phyloP scores from a whole-genome alignment of 2,888 invertebrate species.

The Agrotis ipsilon region DNA sequence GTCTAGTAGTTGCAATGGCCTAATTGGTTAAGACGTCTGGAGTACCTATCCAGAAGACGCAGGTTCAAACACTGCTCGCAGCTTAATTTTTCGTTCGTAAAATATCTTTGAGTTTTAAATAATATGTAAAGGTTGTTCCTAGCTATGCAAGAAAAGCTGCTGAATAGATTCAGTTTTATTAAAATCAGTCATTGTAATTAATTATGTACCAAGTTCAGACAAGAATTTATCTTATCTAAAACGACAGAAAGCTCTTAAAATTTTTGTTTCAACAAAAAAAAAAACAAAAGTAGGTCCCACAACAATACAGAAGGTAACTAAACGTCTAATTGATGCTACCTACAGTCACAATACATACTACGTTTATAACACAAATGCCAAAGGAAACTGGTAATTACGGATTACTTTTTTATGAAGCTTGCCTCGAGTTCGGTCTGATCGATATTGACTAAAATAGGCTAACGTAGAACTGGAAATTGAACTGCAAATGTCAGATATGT shows the following conservation, averaged over 20 bases:
- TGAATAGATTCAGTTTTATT: neutral
- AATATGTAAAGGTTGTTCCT: too few species aligned
- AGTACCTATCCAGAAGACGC: too few species aligned
- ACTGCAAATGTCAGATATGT: constrained; percentile 56
- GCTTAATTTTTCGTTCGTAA: too few species aligned
- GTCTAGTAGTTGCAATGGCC: too few species aligned
- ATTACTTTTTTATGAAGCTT: constrained; percentile 61
- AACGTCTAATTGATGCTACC: constrained; percentile 43
- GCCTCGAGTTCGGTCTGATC: constrained; percentile 59
- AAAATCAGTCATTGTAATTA: neutral
- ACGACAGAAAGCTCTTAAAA: neutral
- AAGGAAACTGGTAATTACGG: constrained; percentile 64
- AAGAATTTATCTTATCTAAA: neutral
- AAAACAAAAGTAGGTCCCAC: constrained; percentile 17
- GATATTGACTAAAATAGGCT: constrained; percentile 66
- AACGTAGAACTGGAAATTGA: constrained; percentile 47
- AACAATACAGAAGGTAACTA: constrained; percentile 22
- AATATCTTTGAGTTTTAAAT: too few species aligned
- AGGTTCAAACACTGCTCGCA: too few species aligned
- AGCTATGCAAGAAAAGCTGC: neutral
- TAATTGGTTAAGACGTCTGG: too few species aligned
- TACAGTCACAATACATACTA: constrained; percentile 42
- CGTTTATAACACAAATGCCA: constrained; percentile 48
- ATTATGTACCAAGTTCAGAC: neutral
- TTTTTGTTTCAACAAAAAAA: constrained; percentile 28